phyloP scores from a whole-genome alignment of 2,113 vertebrate genomes.

The Oncorhynchus mykiss region DNA sequence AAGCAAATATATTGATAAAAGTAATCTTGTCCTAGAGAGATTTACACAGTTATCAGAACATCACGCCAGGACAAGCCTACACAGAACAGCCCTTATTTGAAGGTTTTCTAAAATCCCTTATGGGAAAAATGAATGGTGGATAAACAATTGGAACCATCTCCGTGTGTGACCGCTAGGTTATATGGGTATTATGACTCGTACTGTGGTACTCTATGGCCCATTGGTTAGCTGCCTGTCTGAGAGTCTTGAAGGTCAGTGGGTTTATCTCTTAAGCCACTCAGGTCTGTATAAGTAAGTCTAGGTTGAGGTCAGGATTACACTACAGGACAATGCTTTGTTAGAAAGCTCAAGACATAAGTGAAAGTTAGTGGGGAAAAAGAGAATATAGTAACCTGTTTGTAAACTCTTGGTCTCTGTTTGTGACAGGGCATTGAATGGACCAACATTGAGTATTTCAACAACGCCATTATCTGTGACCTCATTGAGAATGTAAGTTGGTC shows the following conservation, averaged over 20 bases:
- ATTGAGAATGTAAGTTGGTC: slow-evolving; percentile 95
- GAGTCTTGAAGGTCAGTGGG: not conserved
- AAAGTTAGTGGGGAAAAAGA: not conserved
- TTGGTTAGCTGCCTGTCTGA: slow-evolving; percentile 8
- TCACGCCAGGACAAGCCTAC: no score
- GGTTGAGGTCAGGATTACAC: not conserved
- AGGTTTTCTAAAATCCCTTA: no score
- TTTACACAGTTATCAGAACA: no score
- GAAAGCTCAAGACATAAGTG: not conserved
- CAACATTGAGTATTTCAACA: slow-evolving; percentile 99
- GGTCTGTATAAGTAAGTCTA: slow-evolving; percentile 1
- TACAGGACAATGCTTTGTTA: not conserved
- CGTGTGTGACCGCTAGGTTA: no score
- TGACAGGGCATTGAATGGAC: slow-evolving; percentile 96
- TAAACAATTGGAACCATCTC: no score
- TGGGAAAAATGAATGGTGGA: no score
- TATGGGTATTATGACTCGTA: no score
- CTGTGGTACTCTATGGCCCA: not conserved
- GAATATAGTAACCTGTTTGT: slow-evolving; percentile 13
- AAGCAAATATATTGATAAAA: no score
- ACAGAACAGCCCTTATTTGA: no score
- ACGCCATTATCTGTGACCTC: slow-evolving; percentile 95
- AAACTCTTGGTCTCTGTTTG: slow-evolving; percentile 36
- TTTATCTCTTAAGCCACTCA: slow-evolving; percentile 16
- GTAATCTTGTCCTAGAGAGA: no score